phyloP scores from a whole-genome alignment of 1,140 invertebrate genomes.

The Sinonovacula constricta region DNA sequence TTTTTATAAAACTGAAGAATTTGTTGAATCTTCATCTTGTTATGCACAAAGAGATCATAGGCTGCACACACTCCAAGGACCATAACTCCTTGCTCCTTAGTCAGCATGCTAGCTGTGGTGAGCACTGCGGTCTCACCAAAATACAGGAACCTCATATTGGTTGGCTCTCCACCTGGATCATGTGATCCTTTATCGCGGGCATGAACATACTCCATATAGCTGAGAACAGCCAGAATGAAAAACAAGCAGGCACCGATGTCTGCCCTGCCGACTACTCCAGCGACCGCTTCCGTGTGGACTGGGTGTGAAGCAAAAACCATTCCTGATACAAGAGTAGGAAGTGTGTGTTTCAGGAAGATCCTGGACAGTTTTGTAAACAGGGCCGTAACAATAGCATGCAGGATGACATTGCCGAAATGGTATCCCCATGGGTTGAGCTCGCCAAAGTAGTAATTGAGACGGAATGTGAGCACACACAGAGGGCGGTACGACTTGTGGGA shows the following conservation, averaged over 20 bases:
- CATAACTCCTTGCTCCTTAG: conserved; percentile 91
- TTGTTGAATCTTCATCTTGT: conserved; percentile 66
- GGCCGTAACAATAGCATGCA: conserved; percentile 76
- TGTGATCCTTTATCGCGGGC: conserved; percentile 42
- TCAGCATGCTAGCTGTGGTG: conserved; percentile 72
- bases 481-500: conserved; percentile 97
- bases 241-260: conserved; percentile 90
- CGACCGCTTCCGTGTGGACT: conserved; percentile 86
- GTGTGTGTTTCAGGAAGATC: conserved; percentile 56
- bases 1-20: conserved; percentile 59
- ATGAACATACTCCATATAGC: conserved; percentile 82
- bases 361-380: conserved; percentile 73
- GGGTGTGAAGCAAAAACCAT: conserved; percentile 80
- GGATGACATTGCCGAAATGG: conserved; percentile 79
- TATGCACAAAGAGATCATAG: conserved; percentile 84
- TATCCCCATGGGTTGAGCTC: conserved; percentile 79
- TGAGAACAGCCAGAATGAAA: conserved; percentile 85
- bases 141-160: conserved; percentile 54
- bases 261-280: conserved; percentile 86
- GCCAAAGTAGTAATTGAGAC: conserved; percentile 85
- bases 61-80: conserved; percentile 92
- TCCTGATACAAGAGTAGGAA: conserved; percentile 82
- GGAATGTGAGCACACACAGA: conserved; percentile 94
- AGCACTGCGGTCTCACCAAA: conserved; percentile 58
- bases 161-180: conserved; percentile 77